Evolutionary conservation across 1,140 invertebrate species (phyloP).

Genomic region (Drosophila lini): DNA sequence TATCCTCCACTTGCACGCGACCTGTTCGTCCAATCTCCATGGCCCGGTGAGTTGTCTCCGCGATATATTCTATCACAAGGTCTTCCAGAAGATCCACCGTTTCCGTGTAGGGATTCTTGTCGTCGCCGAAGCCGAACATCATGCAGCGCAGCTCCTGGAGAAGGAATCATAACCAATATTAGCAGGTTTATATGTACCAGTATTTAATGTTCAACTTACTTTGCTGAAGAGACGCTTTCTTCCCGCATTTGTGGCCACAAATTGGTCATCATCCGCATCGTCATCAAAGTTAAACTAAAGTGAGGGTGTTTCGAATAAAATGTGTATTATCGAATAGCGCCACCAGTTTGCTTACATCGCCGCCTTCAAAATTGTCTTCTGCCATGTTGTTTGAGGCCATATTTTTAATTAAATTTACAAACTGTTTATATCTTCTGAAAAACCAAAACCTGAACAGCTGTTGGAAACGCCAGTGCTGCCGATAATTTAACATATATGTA

Average conservation of each 20-base stretch:
- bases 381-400: conserved; percentile 62
- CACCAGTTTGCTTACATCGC: conserved; percentile 47
- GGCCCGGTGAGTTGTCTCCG: conserved; percentile 96
- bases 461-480: background rate
- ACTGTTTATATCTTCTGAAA: conserved; percentile 7
- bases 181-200: background rate
- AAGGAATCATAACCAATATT: background rate
- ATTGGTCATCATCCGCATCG: conserved; percentile 87
- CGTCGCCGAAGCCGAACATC: conserved; percentile 99
- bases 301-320: background rate
- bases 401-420: conserved; percentile 2
- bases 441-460: conserved; percentile 13
- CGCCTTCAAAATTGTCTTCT: conserved; percentile 74
- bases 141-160: conserved; percentile 94
- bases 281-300: conserved; percentile 85
- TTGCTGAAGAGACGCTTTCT: conserved; percentile 94
- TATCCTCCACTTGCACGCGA: conserved; percentile 98
- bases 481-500: background rate
- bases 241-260: conserved; percentile 88
- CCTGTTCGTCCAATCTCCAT: conserved; percentile 98
- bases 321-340: no score
- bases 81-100: conserved; percentile 99
- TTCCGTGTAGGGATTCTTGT: conserved; percentile 99
- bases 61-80: conserved; percentile 98
- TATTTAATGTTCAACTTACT: background rate